Base-by-base conservation (phyloP, 2,113 vertebrate genomes). In the Mus pahari region DNA sequence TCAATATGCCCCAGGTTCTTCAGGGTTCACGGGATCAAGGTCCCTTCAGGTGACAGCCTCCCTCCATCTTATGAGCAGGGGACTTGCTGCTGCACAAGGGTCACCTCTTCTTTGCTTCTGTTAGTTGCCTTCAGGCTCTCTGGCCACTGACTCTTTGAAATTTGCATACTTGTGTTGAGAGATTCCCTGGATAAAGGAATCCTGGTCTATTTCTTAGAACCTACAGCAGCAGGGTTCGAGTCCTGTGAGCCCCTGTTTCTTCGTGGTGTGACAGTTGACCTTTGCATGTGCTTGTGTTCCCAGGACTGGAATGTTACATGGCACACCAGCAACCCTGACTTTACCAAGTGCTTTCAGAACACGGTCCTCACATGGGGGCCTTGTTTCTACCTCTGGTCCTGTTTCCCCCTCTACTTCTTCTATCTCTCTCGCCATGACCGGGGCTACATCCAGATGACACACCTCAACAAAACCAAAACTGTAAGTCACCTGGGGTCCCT, bases 271-370 rank as follows among this genome's bases (percentile, higher is more conserved):
- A 62, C 62, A 1, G 1, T n/a, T 93, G 53, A 96, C 60, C 20
- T 5, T 20, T 0, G 5, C 45, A 53, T 64, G 28, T 64, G 92
- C 92, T 92, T 96, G n/a, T 91, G 82, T 90, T 66, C 10, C 0
- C 97, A 99, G 99, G 99, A 99, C 19, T 99, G 99, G 99, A 99
- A 99, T 78, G 86, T 98, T 48, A 99, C 99, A 0, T 99, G 99
- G 99, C 7, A 99, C 96, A 98, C 99, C 36, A 60, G 97, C 78
- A 98, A 98, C 86, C 99, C 99, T 0, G 99, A 99, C 96, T 98
- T 99, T 97, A 99, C 99, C 60, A 98, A 68, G 5, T 99, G 99
- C 98, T 99, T 99, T 98, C 99, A 99, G 98, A 99, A 99, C 98
- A 99, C 99, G 0, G 92, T 99, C 24, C 99, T 99, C n/a, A 88